These are phyloP conservation scores for Willowsia nigromaculata DNA, from an alignment of 2,888 invertebrate genomes.

Conservation along the genomic window DNA sequence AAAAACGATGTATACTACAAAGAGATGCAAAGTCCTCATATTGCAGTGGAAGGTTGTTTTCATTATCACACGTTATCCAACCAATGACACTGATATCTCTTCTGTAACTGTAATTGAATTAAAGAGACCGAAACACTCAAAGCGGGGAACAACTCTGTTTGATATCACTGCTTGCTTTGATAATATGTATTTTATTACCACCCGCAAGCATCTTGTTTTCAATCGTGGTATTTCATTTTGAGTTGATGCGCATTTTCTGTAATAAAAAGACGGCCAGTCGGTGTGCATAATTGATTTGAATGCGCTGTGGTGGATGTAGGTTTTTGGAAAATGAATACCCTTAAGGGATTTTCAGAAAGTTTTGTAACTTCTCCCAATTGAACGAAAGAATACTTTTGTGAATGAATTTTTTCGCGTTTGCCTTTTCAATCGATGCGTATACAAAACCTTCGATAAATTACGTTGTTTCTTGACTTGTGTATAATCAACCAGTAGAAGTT, in stretches of 20 bases:
- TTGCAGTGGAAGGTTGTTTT: not conserved
- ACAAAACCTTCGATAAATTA: too few species aligned
- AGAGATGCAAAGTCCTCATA: not conserved
- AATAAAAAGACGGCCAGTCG: not conserved
- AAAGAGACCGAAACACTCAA: conserved; percentile 13
- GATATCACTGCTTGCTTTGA: conserved; percentile 13
- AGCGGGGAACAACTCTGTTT: not conserved
- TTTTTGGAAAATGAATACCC: not conserved
- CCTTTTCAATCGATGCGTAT: not conserved
- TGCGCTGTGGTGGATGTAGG: not conserved
- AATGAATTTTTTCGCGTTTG: not conserved
- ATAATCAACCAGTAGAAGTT: conserved; percentile 45
- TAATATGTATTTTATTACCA: conserved; percentile 33
- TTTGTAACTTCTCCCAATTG: not conserved
- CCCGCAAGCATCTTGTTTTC: conserved; percentile 30
- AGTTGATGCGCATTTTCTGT: not conserved
- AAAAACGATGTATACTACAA: not conserved
- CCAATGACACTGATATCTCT: conserved; percentile 41
- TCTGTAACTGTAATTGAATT: conserved; percentile 45
- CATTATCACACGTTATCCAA: conserved; percentile 20
- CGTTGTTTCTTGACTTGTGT: conserved; percentile 15
- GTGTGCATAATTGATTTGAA: conserved; percentile 18
- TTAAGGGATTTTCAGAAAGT: not conserved
- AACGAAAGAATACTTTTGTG: not conserved
- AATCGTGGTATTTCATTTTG: conserved; percentile 26